Evolutionary conservation across 2,113 vertebrate species (phyloP), one percentile per base, ranked within the genome.

Genomic region (Butorides virescens): DNA sequence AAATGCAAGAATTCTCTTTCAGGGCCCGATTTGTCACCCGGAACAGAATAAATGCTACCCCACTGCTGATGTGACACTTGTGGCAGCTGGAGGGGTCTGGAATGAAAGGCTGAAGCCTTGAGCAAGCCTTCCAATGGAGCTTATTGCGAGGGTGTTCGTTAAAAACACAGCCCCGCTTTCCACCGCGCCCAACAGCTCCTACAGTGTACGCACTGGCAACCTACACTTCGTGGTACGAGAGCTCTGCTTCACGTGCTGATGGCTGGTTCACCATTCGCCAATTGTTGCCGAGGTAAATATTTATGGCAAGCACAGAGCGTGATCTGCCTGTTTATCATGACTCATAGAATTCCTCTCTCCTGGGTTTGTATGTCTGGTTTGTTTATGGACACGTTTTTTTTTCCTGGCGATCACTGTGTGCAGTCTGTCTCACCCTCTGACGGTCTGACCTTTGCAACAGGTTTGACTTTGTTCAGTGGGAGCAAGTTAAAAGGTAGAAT

Each of bases 41-140:
- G 92, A 96, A 94, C 84, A 77, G 34, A 90, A 52, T 82, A 97
- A 94, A 72, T 62, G 25, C 80, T 91, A 95, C 70, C 62, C 71
- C 7, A 9, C 68, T 93, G 83, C 79, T 80, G 76, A 68, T 89
- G 37, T 62, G 91, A 90, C 66, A 68, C 27, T 55, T 88, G 88
- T 95, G 74, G 44, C 90, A 95, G 94, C 90, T 90, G 90, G 63
- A 95, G 68, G 70, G 44, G 53, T 70, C 56, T 77, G 74, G 27
- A 92, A 75, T 80, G 91, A 86, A 82, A 92, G 42, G 50, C 95
- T 88, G 91, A 93, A 96, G 66, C 74, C 74, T 94, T 72, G 82
- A 92, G 81, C 70, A 88, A 92, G 67, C 56, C 87, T 90, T 94
- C 83, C 36, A 83, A 39, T 76, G 21, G 79, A 86, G 79, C 94